Evolutionary conservation across 2,797 vertebrate species (phyloP).

Genomic region (Gymnopithys bicolor): DNA sequence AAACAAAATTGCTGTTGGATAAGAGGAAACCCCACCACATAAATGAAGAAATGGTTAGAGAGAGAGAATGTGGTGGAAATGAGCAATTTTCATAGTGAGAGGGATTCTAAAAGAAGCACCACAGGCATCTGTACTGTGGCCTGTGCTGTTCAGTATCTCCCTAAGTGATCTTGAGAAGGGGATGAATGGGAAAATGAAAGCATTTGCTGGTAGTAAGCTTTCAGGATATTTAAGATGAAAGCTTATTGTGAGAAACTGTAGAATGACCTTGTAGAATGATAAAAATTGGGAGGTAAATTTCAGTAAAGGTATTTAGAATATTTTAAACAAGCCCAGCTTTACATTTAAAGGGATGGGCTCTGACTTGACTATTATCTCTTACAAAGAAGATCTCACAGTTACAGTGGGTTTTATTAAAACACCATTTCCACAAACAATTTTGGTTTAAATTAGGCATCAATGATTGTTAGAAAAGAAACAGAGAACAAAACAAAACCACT

Average conservation of each 20-base stretch:
- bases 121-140: background rate
- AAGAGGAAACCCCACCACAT: background rate
- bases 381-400: background rate
- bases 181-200: background rate
- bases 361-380: background rate
- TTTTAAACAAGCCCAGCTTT: background rate
- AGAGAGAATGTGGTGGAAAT: background rate
- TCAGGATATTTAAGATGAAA: background rate
- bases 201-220: background rate
- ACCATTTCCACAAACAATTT: background rate
- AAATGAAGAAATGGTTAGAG: background rate
- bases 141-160: background rate
- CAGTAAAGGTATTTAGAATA: background rate
- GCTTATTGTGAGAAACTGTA: background rate
- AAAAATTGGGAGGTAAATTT: background rate
- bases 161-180: background rate
- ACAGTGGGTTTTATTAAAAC: background rate
- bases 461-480: background rate
- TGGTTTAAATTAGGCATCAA: background rate
- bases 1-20: background rate
- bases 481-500: background rate
- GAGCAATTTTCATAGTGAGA: background rate
- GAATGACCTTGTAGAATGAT: background rate
- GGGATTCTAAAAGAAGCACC: background rate
- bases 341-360: background rate